Conservation (phyloP, 1,140 invertebrate genomes). For the Sminthurinus signatus region DNA sequence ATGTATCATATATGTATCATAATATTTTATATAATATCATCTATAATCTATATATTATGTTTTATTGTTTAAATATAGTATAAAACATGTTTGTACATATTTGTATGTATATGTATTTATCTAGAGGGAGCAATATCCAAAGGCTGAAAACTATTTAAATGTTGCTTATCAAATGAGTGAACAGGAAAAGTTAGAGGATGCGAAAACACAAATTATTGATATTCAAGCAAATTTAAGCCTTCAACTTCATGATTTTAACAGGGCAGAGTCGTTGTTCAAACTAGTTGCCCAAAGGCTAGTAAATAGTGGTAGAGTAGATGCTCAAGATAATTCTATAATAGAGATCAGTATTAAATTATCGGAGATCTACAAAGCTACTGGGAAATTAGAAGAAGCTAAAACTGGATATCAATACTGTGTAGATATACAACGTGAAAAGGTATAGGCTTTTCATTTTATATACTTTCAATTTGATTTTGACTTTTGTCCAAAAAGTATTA, state of each 20-base stretch:
- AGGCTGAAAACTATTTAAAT: conserved; percentile 26
- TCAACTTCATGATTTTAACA: conserved; percentile 27
- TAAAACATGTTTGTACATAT: background rate
- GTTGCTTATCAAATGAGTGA: conserved; percentile 27
- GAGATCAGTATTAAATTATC: conserved; percentile 40
- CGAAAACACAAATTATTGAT: conserved; percentile 36
- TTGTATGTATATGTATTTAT: background rate
- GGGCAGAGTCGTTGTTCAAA: conserved; percentile 33
- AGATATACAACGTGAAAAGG: conserved; percentile 31
- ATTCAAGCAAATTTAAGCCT: conserved; percentile 34
- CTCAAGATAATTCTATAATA: conserved; percentile 35
- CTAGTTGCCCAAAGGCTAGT: conserved; percentile 24
- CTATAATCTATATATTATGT: background rate
- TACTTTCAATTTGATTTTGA: no score
- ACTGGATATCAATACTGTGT: conserved; percentile 37
- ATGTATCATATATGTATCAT: background rate
- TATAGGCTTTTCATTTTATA: no score
- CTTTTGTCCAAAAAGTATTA: no score
- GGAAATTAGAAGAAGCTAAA: conserved; percentile 17
- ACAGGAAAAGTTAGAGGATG: conserved; percentile 28
- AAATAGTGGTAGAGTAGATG: conserved; percentile 8
- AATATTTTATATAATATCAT: background rate
- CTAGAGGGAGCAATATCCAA: conserved; percentile 27
- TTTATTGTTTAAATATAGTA: background rate
- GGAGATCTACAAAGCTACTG: conserved; percentile 32